These are phyloP conservation scores for Standfussiana lucernea DNA, from an alignment of 2,888 invertebrate species.

Conservation along the genomic window DNA sequence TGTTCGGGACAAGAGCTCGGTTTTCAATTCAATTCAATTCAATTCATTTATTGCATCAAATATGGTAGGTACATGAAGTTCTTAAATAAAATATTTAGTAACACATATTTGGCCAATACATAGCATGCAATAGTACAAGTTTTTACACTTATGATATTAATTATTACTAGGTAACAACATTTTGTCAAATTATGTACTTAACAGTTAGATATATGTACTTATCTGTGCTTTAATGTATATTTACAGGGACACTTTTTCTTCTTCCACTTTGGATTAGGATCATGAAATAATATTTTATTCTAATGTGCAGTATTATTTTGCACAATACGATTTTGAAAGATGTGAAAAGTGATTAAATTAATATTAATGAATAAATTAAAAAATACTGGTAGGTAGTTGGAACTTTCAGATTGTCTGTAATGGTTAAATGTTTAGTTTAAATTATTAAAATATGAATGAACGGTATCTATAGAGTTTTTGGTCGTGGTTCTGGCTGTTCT, in stretches of 20 bases:
- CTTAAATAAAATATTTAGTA: no score
- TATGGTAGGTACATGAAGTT: no score
- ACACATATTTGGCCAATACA: no score
- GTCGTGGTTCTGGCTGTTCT: constrained; percentile 38
- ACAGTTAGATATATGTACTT: no score
- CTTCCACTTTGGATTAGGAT: not conserved
- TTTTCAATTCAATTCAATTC: no score
- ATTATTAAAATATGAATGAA: constrained; percentile 35
- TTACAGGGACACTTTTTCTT: no score
- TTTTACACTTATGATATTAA: no score
- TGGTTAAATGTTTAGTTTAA: not conserved
- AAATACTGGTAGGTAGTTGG: not conserved
- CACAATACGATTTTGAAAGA: not conserved
- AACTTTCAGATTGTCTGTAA: constrained; percentile 21
- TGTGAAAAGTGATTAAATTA: constrained; percentile 2
- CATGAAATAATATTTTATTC: not conserved
- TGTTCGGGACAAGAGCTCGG: not conserved
- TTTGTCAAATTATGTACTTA: no score
- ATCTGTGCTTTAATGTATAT: no score
- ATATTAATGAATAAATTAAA: constrained; percentile 2
- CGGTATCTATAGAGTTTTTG: constrained; percentile 53
- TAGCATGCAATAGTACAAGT: no score
- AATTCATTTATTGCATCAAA: no score
- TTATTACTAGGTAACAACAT: no score
- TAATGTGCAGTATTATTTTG: not conserved